Conservation (phyloP, 2,797 vertebrate genomes). For the Lagodon rhomboides region DNA sequence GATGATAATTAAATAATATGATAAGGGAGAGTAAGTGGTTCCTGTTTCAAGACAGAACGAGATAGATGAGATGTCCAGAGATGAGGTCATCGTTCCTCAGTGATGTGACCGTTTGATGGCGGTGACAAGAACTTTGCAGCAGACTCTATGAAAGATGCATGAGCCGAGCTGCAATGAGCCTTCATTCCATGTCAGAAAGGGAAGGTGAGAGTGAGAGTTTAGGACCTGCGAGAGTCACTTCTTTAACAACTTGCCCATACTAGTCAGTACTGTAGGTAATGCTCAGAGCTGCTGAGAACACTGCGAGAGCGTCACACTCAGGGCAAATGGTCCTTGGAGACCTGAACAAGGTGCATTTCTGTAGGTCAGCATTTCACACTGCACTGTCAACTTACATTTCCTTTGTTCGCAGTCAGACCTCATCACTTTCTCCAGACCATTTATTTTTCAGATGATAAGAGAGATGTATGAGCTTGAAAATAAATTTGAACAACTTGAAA, state of each 20-base stretch:
- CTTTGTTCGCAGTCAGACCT: not conserved
- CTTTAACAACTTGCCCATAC: constrained; percentile 25
- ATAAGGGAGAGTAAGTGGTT: not conserved
- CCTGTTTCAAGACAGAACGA: constrained; percentile 4
- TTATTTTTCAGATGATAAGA: not conserved
- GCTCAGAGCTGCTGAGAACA: constrained; percentile 19
- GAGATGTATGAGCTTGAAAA: not conserved
- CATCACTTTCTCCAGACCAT: not conserved
- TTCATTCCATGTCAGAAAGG: constrained; percentile 41
- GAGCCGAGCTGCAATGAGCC: constrained; percentile 46
- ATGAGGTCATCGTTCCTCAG: constrained; percentile 29
- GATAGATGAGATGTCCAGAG: constrained; percentile 24
- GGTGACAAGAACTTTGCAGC: constrained; percentile 54
- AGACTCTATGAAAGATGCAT: constrained; percentile 70
- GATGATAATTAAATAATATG: not conserved
- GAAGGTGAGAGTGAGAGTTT: constrained; percentile 19
- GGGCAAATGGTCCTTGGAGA: constrained; percentile 12
- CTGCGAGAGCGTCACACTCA: constrained; percentile 14
- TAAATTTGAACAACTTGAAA: not conserved
- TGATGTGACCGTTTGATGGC: constrained; percentile 38
- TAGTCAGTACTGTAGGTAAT: constrained; percentile 21
- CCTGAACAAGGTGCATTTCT: not conserved
- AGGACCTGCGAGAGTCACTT: constrained; percentile 26
- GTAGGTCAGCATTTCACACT: constrained; percentile 11
- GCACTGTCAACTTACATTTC: not conserved